Conservation (phyloP, 2,797 vertebrate genomes). For the Dermochelys coriacea region DNA sequence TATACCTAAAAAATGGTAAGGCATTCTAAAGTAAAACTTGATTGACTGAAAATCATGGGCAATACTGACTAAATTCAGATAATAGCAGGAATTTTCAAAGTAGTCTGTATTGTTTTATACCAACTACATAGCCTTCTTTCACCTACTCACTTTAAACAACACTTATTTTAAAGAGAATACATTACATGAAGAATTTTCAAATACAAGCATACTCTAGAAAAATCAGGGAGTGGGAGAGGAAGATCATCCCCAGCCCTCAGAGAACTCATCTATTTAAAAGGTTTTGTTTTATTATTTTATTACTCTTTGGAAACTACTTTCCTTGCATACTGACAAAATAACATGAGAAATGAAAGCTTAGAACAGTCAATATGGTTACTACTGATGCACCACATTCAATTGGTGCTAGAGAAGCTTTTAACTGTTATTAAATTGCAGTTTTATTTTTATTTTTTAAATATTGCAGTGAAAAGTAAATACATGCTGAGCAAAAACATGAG, state of each 20-base stretch:
- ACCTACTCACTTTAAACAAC: not conserved
- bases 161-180: not conserved
- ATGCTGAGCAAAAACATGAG: too few relatives aligned
- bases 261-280: conserved; percentile 3
- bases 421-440: not conserved
- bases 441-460: too few relatives aligned
- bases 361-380: not conserved
- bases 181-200: not conserved
- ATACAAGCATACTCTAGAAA: not conserved
- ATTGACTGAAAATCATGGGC: not conserved
- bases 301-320: too few relatives aligned
- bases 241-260: not conserved
- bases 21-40: not conserved
- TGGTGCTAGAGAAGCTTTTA: not conserved
- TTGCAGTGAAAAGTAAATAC: too few relatives aligned
- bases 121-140: too few relatives aligned
- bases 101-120: too few relatives aligned
- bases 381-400: not conserved
- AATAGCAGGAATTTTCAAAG: not conserved
- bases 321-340: not conserved
- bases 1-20: not conserved
- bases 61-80: not conserved
- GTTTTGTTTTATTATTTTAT: too few relatives aligned
- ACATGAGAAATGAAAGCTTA: not conserved
- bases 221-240: not conserved